Percentiles rank a stretch among this genome's conserved stretches.
phyloP scores from a whole-genome alignment of 2,797 vertebrate species.

The Mionectes olivaceus region DNA sequence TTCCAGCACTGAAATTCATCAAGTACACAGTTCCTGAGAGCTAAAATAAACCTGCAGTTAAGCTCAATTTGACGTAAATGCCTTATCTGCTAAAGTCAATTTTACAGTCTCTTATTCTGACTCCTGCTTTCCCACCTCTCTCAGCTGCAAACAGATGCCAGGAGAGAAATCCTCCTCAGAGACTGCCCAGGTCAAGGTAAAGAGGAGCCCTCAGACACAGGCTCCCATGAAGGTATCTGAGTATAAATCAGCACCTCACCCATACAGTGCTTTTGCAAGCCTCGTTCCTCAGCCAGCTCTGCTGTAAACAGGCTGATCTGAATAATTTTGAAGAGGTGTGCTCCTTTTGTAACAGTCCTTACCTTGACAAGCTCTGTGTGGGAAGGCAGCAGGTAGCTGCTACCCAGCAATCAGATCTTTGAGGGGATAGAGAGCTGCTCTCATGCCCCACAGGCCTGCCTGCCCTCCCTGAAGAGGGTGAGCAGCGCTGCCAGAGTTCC shows the following conservation, averaged over 20 bases:
- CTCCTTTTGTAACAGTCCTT: neutral
- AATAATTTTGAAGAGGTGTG: neutral
- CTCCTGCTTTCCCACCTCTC: neutral
- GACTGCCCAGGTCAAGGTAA: neutral
- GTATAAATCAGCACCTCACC: neutral
- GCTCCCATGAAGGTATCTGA: neutral
- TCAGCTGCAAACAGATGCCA: neutral
- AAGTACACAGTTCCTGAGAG: neutral
- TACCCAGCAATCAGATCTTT: neutral
- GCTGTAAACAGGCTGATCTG: neutral
- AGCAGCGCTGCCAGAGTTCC: neutral
- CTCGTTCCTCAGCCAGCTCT: neutral
- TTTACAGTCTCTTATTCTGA: neutral
- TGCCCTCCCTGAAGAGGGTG: neutral
- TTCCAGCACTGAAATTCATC: neutral
- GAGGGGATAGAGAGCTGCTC: neutral
- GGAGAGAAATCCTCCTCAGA: neutral
- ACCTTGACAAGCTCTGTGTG: neutral
- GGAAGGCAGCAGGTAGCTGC: neutral
- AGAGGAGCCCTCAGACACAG: neutral
- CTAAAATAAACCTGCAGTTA: neutral
- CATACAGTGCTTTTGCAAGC: neutral
- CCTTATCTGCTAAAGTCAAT: neutral
- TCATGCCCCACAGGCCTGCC: neutral
- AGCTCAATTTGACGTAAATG: neutral